These are phyloP conservation scores for Parazoanthus swiftii DNA, from an alignment of 92 coral and sea anemone genomes.

Conservation along the genomic window DNA sequence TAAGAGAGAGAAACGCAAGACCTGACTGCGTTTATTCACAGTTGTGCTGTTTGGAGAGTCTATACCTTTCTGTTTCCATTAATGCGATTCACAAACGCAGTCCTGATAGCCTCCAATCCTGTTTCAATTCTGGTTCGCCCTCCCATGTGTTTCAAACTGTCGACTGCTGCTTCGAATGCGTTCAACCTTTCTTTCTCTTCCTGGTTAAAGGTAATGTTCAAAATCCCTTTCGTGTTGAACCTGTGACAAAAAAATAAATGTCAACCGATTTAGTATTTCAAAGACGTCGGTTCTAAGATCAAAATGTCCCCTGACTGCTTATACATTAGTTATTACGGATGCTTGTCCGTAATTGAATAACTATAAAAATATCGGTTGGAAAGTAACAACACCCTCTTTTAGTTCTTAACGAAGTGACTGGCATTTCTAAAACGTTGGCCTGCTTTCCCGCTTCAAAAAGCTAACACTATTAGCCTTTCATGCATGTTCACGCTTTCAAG, in stretches of 20 bases:
- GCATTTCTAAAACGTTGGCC: too few relatives aligned
- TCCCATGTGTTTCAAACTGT: background rate
- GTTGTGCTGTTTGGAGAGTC: background rate
- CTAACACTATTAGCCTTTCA: too few relatives aligned
- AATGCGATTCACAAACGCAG: background rate
- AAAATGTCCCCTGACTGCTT: background rate
- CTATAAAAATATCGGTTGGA: too few relatives aligned
- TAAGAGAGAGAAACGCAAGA: too few relatives aligned
- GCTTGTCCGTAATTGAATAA: too few relatives aligned
- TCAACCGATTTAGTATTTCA: background rate
- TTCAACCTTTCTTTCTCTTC: background rate
- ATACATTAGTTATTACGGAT: too few relatives aligned
- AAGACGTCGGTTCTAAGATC: background rate
- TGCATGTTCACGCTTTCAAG: too few relatives aligned
- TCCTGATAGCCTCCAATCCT: slow-evolving; percentile 20
- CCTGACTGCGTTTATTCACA: background rate
- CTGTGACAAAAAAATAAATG: background rate
- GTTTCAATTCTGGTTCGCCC: background rate
- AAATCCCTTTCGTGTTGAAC: background rate
- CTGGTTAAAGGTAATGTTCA: background rate
- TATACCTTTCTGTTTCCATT: background rate
- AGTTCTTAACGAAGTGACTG: too few relatives aligned
- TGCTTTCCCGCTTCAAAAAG: too few relatives aligned
- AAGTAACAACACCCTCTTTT: too few relatives aligned
- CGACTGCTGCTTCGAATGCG: background rate